These are phyloP conservation scores for Helicolenus hilgendorfi DNA, from an alignment of 2,797 vertebrate species.

Conservation along the genomic window DNA sequence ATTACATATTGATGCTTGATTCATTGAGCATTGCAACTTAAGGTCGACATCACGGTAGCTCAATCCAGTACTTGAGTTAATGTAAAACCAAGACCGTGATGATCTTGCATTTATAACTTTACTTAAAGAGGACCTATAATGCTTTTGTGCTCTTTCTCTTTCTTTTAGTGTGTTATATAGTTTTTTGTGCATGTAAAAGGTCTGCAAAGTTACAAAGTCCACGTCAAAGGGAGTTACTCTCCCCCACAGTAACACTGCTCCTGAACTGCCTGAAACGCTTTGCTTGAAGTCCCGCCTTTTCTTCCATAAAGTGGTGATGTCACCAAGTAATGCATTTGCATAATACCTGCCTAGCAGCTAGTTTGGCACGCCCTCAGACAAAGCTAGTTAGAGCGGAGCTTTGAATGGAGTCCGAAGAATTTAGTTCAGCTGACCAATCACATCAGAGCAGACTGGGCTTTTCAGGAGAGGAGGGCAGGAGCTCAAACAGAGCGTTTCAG, in stretches of 20 bases:
- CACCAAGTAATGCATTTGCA: not conserved
- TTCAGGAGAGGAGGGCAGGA: not conserved
- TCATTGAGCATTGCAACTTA: conserved; percentile 1
- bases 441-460: too few species aligned
- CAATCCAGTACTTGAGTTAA: not conserved
- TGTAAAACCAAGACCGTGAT: not conserved
- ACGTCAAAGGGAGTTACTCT: not conserved
- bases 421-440: too few species aligned
- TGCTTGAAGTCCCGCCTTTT: not conserved
- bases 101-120: not conserved
- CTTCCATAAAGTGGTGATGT: not conserved
- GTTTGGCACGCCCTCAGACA: not conserved
- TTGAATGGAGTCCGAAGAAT: too few species aligned
- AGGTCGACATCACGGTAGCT: not conserved
- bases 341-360: not conserved
- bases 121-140: not conserved
- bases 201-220: not conserved
- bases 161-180: too few species aligned
- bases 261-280: not conserved
- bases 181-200: too few species aligned
- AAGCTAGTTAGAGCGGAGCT: not conserved
- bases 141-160: too few species aligned
- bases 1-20: not conserved
- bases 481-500: not conserved
- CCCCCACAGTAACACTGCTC: not conserved